Evolutionary conservation across 2,797 vertebrate genomes (phyloP).

Genomic region (Lutjanus argentimaculatus): DNA sequence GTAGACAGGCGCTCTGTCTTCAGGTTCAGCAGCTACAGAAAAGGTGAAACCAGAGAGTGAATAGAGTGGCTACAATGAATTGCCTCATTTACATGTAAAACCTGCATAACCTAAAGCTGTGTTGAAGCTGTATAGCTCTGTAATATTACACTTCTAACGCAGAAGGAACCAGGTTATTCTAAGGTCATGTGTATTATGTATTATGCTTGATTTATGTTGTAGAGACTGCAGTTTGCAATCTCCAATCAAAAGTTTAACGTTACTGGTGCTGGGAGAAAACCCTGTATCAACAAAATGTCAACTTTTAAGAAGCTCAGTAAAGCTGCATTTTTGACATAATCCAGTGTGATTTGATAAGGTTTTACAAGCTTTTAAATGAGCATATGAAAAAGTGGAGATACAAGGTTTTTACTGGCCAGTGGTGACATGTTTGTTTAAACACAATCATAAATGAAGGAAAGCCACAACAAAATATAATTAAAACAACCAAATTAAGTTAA

Average conservation of each 20-base stretch:
- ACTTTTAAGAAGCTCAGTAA: not conserved
- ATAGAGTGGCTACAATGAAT: not conserved
- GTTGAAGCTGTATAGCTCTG: not conserved
- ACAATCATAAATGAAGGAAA: not conserved
- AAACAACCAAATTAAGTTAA: not conserved
- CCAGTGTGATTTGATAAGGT: constrained; percentile 2
- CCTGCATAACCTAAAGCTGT: not conserved
- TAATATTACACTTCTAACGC: not conserved
- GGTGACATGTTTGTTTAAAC: not conserved
- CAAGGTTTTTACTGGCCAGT: not conserved
- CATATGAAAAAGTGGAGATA: not conserved
- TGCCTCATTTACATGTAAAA: constrained; percentile 16
- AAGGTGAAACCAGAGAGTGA: constrained; percentile 25
- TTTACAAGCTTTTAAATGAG: constrained; percentile 1
- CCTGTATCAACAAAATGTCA: not conserved
- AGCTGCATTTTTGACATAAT: constrained; percentile 16
- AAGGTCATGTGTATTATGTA: not conserved
- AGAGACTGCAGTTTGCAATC: constrained; percentile 4
- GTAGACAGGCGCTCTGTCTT: constrained; percentile 21
- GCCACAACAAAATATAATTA: not conserved
- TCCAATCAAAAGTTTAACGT: not conserved
- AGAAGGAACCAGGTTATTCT: not conserved
- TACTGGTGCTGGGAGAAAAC: not conserved
- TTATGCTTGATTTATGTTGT: not conserved
- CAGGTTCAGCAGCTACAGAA: constrained; percentile 12